Evolutionary conservation across 64 coral and sea anemone species (phyloP).

Genomic region (Orbicella faveolata): DNA sequence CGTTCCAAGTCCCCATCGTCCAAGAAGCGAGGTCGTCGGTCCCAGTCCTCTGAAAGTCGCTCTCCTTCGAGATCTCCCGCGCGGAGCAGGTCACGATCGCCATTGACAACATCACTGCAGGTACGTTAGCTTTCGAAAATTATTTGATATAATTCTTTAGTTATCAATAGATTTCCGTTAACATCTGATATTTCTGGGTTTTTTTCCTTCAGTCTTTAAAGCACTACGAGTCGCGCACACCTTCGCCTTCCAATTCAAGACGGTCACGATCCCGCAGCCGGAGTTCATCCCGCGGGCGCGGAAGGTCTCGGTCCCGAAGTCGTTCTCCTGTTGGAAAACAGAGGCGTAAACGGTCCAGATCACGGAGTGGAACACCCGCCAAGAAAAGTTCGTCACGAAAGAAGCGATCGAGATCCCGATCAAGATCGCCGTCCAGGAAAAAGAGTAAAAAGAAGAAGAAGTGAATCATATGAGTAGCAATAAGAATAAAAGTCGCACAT

Average conservation of each 20-base stretch:
- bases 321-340: slow-evolving; percentile 28
- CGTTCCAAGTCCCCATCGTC: slow-evolving; percentile 79
- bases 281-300: slow-evolving; percentile 66
- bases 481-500: background rate
- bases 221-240: slow-evolving; percentile 62
- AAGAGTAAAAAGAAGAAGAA: slow-evolving; percentile 93
- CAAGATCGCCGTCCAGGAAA: slow-evolving; percentile 75
- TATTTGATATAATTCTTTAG: background rate
- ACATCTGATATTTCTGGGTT: background rate
- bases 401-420: slow-evolving; percentile 82
- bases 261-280: slow-evolving; percentile 57
- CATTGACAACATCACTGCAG: slow-evolving; percentile 46
- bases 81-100: slow-evolving; percentile 33
- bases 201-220: slow-evolving; percentile 51
- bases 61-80: slow-evolving; percentile 55
- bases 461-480: background rate
- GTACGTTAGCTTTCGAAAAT: background rate
- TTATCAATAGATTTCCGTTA: background rate
- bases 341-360: slow-evolving; percentile 68
- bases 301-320: slow-evolving; percentile 72
- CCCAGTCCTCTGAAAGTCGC: slow-evolving; percentile 39
- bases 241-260: slow-evolving; percentile 52
- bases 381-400: slow-evolving; percentile 79
- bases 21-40: slow-evolving; percentile 35
- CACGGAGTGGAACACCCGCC: slow-evolving; percentile 63